Percentiles rank a stretch among this genome's conserved stretches.
These are phyloP conservation scores for Speoplatyrhinus poulsoni DNA, from an alignment of 2,113 vertebrate genomes.

Conservation along the genomic window DNA sequence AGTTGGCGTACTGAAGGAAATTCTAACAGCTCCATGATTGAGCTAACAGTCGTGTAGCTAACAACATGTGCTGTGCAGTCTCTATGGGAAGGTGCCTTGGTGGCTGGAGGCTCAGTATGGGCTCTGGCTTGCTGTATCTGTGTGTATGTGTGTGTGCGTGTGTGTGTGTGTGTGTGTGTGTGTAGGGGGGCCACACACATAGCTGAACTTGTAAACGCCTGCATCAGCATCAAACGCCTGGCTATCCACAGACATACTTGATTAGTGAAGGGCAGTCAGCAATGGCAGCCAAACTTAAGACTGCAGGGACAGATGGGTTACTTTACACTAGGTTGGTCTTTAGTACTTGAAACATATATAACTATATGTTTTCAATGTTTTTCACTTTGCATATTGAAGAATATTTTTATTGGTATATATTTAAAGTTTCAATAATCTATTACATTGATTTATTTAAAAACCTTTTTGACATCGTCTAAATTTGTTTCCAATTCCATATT, in stretches of 20 bases:
- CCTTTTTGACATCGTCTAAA: conserved; percentile 8
- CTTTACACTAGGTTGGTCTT: conserved; percentile 17
- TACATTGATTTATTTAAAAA: conserved; percentile 6
- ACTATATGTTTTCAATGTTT: conserved; percentile 29
- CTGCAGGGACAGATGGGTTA: conserved; percentile 49
- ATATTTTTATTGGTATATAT: not conserved
- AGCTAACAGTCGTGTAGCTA: conserved; percentile 56
- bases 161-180: conserved; percentile 26
- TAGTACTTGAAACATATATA: conserved; percentile 28
- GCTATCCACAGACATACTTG: conserved; percentile 64
- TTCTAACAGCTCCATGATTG: conserved; percentile 51
- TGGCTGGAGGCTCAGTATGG: conserved; percentile 33
- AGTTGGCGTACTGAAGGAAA: conserved; percentile 35
- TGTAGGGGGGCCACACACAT: conserved; percentile 67
- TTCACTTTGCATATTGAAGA: not conserved
- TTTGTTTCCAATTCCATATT: conserved; percentile 20
- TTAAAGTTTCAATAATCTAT: not conserved
- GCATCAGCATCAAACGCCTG: conserved; percentile 63
- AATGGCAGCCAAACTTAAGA: conserved; percentile 31
- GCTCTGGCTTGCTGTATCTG: conserved; percentile 24
- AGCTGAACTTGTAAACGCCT: conserved; percentile 62
- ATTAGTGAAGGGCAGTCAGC: conserved; percentile 63
- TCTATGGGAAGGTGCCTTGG: conserved; percentile 62
- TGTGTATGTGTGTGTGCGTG: conserved; percentile 17
- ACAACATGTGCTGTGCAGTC: conserved; percentile 58